Percentiles rank a stretch among this genome's conserved stretches.
These are phyloP conservation scores for Drosophila sucinea DNA, from an alignment of 1,140 invertebrate genomes.

Conservation along the genomic window DNA sequence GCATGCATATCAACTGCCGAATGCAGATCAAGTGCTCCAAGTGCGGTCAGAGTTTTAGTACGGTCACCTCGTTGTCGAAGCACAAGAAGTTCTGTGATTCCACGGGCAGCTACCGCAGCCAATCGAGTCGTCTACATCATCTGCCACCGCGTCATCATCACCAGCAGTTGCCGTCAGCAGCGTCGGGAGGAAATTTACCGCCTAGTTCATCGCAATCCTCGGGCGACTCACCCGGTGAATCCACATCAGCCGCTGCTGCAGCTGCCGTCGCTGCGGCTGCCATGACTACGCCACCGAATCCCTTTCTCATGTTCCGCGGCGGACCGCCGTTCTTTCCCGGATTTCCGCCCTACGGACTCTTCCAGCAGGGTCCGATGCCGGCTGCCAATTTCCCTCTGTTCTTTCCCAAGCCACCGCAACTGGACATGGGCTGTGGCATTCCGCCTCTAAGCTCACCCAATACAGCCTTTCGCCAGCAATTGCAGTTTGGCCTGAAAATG, in stretches of 20 bases:
- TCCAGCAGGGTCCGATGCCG: slow-evolving; percentile 70
- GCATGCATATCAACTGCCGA: slow-evolving; percentile 97
- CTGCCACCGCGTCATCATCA: slow-evolving; percentile 56
- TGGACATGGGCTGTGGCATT: slow-evolving; percentile 59
- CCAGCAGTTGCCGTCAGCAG: slow-evolving; percentile 20
- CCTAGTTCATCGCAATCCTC: slow-evolving; percentile 9
- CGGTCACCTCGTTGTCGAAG: slow-evolving; percentile 92
- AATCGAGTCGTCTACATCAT: slow-evolving; percentile 27
- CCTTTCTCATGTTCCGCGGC: slow-evolving; percentile 86
- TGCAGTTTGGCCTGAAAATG: slow-evolving; percentile 42
- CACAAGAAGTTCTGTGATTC: slow-evolving; percentile 94
- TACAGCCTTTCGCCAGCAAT: slow-evolving; percentile 50
- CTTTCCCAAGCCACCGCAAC: slow-evolving; percentile 82
- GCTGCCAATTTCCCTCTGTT: slow-evolving; percentile 85
- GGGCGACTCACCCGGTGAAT: slow-evolving; percentile 29
- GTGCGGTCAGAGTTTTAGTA: slow-evolving; percentile 95
- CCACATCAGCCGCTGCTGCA: slow-evolving; percentile 18
- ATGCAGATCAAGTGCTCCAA: slow-evolving; percentile 95
- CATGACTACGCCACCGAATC: slow-evolving; percentile 85
- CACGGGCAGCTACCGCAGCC: slow-evolving; percentile 76
- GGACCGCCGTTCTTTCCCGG: slow-evolving; percentile 84
- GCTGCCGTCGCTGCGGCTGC: slow-evolving; percentile 45
- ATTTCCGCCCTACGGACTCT: slow-evolving; percentile 83
- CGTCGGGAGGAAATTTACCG: slow-evolving; percentile 13
- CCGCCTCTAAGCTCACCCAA: slow-evolving; percentile 42